Evolutionary conservation across 2,797 vertebrate species (phyloP), one percentile per base, ranked within the genome.

Genomic region (Channa striata): DNA sequence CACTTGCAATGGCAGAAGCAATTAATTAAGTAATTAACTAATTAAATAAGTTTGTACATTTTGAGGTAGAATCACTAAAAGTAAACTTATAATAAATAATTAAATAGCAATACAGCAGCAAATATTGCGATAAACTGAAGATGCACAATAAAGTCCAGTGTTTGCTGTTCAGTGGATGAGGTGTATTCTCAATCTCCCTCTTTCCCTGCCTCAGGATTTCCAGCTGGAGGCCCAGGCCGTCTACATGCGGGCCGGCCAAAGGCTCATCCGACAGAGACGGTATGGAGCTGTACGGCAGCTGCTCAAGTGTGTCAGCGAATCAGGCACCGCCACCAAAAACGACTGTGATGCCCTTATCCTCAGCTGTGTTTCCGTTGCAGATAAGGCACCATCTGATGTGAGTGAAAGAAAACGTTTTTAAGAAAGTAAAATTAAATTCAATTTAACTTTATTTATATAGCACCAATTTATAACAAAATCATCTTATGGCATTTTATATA

Each of bases 251-350:
- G 96, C 96, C 0, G 97, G 96, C 52, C 96, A 96, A 64, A 92
- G 95, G 40, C 87, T 99, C 20, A 89, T 97, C 61, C 93, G 95
- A 12, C 94, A 94, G 81, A 91, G 89, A 63, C 96, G 97, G 67
- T 97, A 95, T 8, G 75, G 91, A 0, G 95, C 97, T 39, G 95
- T 97, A 51, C 93, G 93, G 19, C 98, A 96, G 86, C 95, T 99
- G 72, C 95, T 99, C 20, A 98, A 96, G 74, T 99, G 98, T 20
- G 97, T 99, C 59, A 92, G 87, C 0, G 98, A 99, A 82, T 99
- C 98, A 0, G 98, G 98, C 68, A 90, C 94, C 0, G 97, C 96
- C 60, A 95, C 96, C 64, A 96, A 94, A 85, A 95, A 93, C 1
- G 97, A 99, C 40, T 95, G 96, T 1, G 98, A 99, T 46, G 89